Conservation (phyloP, 2,113 vertebrate species). For the Suricata suricatta region DNA sequence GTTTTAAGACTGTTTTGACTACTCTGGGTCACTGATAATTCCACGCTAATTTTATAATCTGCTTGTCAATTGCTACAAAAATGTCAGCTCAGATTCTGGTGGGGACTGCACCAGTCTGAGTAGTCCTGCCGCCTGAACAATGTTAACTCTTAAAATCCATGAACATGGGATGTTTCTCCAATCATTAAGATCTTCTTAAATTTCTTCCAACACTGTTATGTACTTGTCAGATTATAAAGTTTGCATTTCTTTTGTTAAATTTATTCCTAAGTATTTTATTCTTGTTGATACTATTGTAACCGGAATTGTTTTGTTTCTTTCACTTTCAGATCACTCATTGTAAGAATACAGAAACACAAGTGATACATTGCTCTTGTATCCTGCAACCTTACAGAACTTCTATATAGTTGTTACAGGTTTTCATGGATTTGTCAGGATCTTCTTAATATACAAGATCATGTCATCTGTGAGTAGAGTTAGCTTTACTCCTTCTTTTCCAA, state of each 20-base stretch:
- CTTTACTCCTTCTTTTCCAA: neutral
- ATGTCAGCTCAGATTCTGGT: neutral
- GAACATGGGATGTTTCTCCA: neutral
- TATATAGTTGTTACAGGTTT: neutral
- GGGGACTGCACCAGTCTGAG: neutral
- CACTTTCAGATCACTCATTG: neutral
- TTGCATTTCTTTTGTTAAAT: neutral
- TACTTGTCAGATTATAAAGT: neutral
- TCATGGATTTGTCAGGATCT: neutral
- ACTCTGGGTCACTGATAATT: neutral
- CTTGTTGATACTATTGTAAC: neutral
- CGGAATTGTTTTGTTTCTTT: neutral
- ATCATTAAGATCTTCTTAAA: neutral
- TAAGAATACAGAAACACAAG: neutral
- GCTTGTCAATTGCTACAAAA: neutral
- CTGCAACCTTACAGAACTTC: neutral
- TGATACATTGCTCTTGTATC: neutral
- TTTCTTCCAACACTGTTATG: neutral
- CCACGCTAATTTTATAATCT: neutral
- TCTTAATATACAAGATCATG: neutral
- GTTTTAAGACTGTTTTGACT: neutral
- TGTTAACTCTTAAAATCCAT: neutral
- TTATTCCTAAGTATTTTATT: neutral
- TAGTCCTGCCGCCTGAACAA: neutral
- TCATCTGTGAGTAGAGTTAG: neutral